Evolutionary conservation across 2,888 invertebrate species (phyloP).

Genomic region (Danaus chrysippus): DNA sequence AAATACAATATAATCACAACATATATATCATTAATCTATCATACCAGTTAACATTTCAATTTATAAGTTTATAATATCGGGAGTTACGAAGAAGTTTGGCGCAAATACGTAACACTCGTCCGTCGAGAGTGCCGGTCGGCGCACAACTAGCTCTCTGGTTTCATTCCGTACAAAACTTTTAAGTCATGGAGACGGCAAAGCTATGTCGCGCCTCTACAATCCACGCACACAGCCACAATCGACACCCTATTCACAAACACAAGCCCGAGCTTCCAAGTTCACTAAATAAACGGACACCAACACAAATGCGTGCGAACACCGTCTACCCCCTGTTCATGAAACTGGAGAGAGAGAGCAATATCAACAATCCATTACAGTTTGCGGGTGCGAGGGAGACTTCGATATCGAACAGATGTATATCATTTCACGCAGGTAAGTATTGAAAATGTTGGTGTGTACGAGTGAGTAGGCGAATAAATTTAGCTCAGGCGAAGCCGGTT

Average conservation of each 20-base stretch:
- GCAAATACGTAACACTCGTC: conserved; percentile 51
- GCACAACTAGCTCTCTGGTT: conserved; percentile 70
- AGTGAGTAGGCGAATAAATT: conserved; percentile 69
- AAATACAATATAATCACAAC: conserved; percentile 41
- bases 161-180: conserved; percentile 76
- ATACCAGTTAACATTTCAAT: conserved; percentile 36
- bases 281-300: conserved; percentile 79
- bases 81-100: conserved; percentile 67
- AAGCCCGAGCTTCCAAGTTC: conserved; percentile 76
- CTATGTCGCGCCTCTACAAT: conserved; percentile 78
- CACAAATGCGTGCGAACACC: conserved; percentile 70
- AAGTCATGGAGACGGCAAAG: conserved; percentile 79
- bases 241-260: conserved; percentile 77
- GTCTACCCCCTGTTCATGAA: conserved; percentile 77
- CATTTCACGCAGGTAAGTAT: conserved; percentile 78
- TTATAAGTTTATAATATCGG: conserved; percentile 62
- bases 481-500: conserved; percentile 72
- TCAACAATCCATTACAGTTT: conserved; percentile 68
- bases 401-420: conserved; percentile 76
- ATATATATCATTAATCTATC: conserved; percentile 35
- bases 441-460: conserved; percentile 74
- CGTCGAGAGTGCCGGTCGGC: conserved; percentile 70
- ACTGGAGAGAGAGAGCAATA: conserved; percentile 67
- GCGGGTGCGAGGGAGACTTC: conserved; percentile 57
- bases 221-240: conserved; percentile 65